These are phyloP conservation scores for Dendronephthya gigantea DNA, from an alignment of 64 coral and sea anemone genomes.

Conservation along the genomic window DNA sequence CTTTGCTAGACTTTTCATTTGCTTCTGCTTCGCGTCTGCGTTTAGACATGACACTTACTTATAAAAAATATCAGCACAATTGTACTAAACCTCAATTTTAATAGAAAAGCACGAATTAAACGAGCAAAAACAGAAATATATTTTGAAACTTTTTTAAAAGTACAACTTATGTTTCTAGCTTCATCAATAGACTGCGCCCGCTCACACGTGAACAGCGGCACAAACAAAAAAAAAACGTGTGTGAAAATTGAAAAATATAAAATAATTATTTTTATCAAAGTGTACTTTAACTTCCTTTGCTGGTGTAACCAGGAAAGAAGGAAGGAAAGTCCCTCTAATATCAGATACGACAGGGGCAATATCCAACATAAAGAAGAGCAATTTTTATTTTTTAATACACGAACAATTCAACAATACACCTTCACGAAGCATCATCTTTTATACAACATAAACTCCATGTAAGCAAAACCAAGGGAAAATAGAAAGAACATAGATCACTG, in stretches of 20 bases:
- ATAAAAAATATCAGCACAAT: background rate
- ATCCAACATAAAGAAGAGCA: too few species aligned
- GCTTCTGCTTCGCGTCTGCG: background rate
- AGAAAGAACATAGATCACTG: too few species aligned
- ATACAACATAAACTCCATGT: too few species aligned
- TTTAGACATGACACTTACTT: background rate
- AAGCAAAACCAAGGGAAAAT: too few species aligned
- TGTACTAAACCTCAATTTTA: background rate
- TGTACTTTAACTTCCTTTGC: too few species aligned
- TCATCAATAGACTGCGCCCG: background rate
- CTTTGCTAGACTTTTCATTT: background rate
- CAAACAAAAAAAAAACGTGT: background rate
- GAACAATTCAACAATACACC: too few species aligned
- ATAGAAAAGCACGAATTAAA: background rate
- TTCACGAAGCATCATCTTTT: too few species aligned
- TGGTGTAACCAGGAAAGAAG: too few species aligned
- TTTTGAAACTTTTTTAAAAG: background rate
- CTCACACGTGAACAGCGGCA: background rate
- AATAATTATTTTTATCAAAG: too few species aligned
- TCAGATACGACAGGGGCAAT: too few species aligned
- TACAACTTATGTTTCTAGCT: background rate
- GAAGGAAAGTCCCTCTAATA: too few species aligned
- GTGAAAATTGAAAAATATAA: background rate
- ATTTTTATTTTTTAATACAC: too few species aligned
- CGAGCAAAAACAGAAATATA: background rate